phyloP scores from a whole-genome alignment of 2,888 invertebrate genomes.

The Cephus pygmeus region DNA sequence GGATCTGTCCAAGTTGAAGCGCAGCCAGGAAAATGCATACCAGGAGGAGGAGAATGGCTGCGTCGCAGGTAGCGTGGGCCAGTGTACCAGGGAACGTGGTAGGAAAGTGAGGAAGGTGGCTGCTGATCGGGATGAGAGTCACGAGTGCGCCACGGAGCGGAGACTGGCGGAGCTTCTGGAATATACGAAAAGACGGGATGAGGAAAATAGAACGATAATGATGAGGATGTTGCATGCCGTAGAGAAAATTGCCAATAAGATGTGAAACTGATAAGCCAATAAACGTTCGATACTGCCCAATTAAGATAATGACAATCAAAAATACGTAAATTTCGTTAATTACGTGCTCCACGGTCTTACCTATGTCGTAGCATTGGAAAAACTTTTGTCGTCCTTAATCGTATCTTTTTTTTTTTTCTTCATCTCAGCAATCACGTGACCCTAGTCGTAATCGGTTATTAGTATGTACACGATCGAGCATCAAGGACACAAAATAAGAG shows the following conservation, averaged over 20 bases:
- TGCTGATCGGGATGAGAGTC: slow-evolving; percentile 13
- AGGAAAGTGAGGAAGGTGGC: slow-evolving; percentile 13
- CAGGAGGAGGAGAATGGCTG: slow-evolving; percentile 8
- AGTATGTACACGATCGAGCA: neutral
- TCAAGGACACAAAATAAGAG: neutral
- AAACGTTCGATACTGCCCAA: neutral
- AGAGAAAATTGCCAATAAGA: slow-evolving; percentile 48
- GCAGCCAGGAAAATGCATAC: slow-evolving; percentile 15
- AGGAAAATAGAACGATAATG: slow-evolving; percentile 50
- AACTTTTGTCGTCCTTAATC: neutral
- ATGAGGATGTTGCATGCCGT: slow-evolving; percentile 48
- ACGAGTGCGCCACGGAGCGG: slow-evolving; percentile 37
- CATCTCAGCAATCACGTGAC: neutral
- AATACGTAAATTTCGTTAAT: neutral
- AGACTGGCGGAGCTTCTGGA: slow-evolving; percentile 51
- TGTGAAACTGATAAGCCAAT: slow-evolving; percentile 9
- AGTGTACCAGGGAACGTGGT: slow-evolving; percentile 26
- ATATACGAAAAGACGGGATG: slow-evolving; percentile 51
- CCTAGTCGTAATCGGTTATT: neutral
- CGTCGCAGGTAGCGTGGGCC: slow-evolving; percentile 24
- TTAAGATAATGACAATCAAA: neutral
- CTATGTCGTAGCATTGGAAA: neutral
- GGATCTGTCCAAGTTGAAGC: slow-evolving; percentile 31
- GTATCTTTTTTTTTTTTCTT: neutral
- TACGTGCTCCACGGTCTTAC: neutral